Evolutionary conservation across 2,888 invertebrate genomes (phyloP).

Genomic region (Itoplectis maculator): DNA sequence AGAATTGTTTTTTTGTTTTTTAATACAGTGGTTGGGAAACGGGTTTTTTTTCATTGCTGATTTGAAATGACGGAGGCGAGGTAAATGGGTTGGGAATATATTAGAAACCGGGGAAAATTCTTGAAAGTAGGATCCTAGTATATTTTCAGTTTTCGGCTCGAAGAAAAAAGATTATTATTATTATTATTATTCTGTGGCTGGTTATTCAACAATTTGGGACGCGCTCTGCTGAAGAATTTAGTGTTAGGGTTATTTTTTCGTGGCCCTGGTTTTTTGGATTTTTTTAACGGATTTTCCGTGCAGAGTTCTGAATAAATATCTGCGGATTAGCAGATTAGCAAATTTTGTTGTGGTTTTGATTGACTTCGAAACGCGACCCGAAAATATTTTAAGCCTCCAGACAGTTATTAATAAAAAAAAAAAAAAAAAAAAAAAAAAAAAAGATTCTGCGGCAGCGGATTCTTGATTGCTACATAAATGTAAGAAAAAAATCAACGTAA

Average conservation of each 20-base stretch:
- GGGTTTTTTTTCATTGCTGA: background rate
- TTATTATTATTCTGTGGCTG: background rate
- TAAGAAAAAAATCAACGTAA: background rate
- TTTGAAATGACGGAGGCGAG: background rate
- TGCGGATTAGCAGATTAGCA: background rate
- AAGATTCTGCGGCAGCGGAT: background rate
- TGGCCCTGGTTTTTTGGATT: background rate
- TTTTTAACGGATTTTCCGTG: background rate
- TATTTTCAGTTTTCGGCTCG: no score
- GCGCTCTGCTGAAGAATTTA: background rate
- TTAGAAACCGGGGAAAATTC: no score
- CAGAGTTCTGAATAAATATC: background rate
- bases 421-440: background rate
- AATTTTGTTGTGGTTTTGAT: background rate
- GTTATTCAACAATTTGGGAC: background rate
- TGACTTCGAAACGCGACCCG: background rate
- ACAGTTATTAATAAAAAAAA: background rate
- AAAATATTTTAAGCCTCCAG: background rate
- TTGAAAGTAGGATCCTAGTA: no score
- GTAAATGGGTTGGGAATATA: background rate
- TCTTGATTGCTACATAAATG: background rate
- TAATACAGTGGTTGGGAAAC: background rate
- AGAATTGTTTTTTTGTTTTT: background rate
- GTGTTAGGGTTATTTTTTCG: background rate
- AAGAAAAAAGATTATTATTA: no score